Conservation (phyloP, 2,888 invertebrate species). For the Aricia artaxerxes region DNA sequence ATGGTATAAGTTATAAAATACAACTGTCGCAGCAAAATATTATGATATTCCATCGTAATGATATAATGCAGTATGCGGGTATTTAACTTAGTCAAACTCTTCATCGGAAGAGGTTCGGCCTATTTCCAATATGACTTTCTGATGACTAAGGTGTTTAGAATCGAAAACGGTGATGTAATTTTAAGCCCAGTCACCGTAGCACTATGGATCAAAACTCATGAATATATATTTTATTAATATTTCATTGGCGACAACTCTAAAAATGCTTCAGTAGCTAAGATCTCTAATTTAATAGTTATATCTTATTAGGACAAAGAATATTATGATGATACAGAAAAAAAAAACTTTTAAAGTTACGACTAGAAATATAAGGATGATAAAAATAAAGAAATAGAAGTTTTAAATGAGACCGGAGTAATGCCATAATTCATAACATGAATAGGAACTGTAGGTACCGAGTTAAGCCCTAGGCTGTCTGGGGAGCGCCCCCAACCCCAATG, state of each 20-base stretch:
- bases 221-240: background rate
- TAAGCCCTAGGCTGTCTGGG: conserved; percentile 9
- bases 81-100: background rate
- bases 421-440: conserved; percentile 10
- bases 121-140: conserved; percentile 1
- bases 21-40: background rate
- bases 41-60: background rate
- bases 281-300: too few relatives aligned
- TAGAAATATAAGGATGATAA: background rate
- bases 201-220: background rate
- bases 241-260: background rate
- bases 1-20: background rate
- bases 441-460: conserved; percentile 9
- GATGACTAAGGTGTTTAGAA: conserved; percentile 22
- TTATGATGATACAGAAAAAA: background rate
- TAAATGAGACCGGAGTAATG: background rate
- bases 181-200: background rate
- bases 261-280: background rate
- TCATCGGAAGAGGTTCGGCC: background rate
- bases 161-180: conserved; percentile 13
- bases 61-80: background rate
- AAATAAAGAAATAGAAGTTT: background rate
- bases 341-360: background rate
- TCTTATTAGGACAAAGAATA: background rate
- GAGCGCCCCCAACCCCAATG: conserved; percentile 4